phyloP scores from a whole-genome alignment of 2,888 invertebrate species.

The Lepeophtheirus nordmannii region DNA sequence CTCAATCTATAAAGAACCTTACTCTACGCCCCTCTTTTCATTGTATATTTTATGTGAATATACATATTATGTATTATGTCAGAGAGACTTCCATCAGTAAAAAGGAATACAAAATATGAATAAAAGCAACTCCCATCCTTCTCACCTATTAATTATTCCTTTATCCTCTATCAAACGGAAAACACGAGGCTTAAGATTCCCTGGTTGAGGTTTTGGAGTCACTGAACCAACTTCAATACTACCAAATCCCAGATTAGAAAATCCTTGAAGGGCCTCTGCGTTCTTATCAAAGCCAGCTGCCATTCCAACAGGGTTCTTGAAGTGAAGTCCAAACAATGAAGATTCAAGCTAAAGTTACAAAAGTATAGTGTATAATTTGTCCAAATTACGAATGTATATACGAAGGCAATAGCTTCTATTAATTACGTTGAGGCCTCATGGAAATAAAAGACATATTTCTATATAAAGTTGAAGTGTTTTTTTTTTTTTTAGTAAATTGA shows the following conservation, averaged over 20 bases:
- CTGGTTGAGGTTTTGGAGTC: slow-evolving; percentile 79
- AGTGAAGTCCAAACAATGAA: slow-evolving; percentile 48
- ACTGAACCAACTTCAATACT: slow-evolving; percentile 92
- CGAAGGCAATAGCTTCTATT: no score
- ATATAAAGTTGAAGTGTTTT: no score
- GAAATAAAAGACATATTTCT: no score
- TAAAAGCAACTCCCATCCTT: neutral
- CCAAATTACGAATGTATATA: slow-evolving; percentile 4
- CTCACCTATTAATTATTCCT: slow-evolving; percentile 74
- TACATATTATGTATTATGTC: no score
- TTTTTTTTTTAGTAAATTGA: no score
- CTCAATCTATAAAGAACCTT: no score
- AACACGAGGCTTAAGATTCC: slow-evolving; percentile 81
- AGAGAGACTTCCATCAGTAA: neutral
- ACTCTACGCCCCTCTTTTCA: no score
- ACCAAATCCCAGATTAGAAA: slow-evolving; percentile 68
- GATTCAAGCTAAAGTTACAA: neutral
- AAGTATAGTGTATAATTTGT: neutral
- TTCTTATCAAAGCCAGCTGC: slow-evolving; percentile 98
- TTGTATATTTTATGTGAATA: no score
- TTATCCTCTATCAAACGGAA: slow-evolving; percentile 68
- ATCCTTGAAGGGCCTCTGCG: slow-evolving; percentile 69
- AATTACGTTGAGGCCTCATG: no score
- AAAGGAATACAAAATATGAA: neutral
- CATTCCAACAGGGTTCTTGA: slow-evolving; percentile 84